Evolutionary conservation across 2,888 invertebrate species (phyloP).

Genomic region (Pterostichus niger): DNA sequence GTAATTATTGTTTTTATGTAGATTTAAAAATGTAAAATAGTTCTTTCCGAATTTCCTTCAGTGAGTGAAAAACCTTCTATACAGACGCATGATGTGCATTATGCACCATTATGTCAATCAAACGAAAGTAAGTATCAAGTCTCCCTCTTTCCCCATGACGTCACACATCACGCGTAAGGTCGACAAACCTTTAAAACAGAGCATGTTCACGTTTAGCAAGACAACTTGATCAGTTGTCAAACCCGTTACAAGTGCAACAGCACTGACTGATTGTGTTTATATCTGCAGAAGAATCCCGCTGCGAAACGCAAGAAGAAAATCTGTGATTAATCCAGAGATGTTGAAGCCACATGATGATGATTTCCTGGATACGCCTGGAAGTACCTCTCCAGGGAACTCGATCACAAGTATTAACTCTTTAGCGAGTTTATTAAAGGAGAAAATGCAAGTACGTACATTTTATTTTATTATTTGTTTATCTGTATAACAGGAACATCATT

Average conservation of each 20-base stretch:
- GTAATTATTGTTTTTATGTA: no score
- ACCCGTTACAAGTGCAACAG: constrained; percentile 1
- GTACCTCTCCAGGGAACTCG: constrained; percentile 86
- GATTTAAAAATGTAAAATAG: no score
- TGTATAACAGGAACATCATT: no score
- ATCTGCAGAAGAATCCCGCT: constrained; percentile 80
- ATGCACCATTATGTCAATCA: constrained; percentile 26
- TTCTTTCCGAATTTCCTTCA: no score
- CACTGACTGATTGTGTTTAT: constrained; percentile 53
- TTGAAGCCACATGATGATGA: constrained; percentile 79
- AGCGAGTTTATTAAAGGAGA: constrained; percentile 90
- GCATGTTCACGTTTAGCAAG: background rate
- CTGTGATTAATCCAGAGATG: constrained; percentile 80
- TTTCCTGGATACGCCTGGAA: constrained; percentile 80
- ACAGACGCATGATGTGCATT: no score
- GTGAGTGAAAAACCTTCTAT: no score
- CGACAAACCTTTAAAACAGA: constrained; percentile 51
- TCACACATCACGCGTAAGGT: constrained; percentile 55
- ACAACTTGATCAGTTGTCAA: background rate
- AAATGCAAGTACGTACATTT: constrained; percentile 83
- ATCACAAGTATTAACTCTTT: constrained; percentile 92
- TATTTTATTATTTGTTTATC: no score
- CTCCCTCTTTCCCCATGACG: constrained; percentile 34
- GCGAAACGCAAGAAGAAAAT: constrained; percentile 83
- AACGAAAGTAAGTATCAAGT: constrained; percentile 35